Percentiles rank a stretch among this genome's conserved stretches.
These are phyloP conservation scores for Polia nebulosa DNA, from an alignment of 2,888 invertebrate genomes.

Conservation along the genomic window DNA sequence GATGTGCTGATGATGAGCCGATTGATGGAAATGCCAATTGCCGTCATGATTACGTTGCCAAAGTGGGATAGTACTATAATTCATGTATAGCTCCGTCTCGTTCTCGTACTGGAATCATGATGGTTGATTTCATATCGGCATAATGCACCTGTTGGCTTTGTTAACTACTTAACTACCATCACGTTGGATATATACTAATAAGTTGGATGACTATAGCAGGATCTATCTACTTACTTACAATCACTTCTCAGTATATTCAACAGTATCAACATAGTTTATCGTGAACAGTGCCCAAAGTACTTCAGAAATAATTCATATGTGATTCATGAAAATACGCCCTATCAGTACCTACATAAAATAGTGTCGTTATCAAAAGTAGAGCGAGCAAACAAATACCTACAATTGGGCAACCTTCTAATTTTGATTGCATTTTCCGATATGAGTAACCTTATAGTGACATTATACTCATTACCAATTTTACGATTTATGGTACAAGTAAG, in stretches of 20 bases:
- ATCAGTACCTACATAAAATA: constrained; percentile 47
- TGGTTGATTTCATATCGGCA: too few relatives aligned
- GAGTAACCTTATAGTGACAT: constrained; percentile 58
- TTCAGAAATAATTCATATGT: constrained; percentile 55
- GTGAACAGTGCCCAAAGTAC: constrained; percentile 36
- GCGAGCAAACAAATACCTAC: constrained; percentile 71
- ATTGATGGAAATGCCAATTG: too few relatives aligned
- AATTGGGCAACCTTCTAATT: constrained; percentile 79
- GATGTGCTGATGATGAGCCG: too few relatives aligned
- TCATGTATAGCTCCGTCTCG: too few relatives aligned
- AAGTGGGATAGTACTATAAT: too few relatives aligned
- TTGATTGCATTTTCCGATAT: constrained; percentile 70
- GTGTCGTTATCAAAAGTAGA: constrained; percentile 76
- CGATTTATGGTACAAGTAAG: background rate
- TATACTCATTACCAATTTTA: constrained; percentile 25
- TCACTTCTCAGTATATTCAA: constrained; percentile 42
- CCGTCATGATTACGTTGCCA: too few relatives aligned
- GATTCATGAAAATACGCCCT: constrained; percentile 60
- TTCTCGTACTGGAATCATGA: too few relatives aligned
- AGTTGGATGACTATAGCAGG: constrained; percentile 19
- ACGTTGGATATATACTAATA: background rate
- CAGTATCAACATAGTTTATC: constrained; percentile 34
- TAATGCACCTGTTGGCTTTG: too few relatives aligned
- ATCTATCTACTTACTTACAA: constrained; percentile 19
- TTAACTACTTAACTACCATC: background rate